These are phyloP conservation scores for Styela clava DNA, from an alignment of 23 tunicate genomes.

Conservation along the genomic window DNA sequence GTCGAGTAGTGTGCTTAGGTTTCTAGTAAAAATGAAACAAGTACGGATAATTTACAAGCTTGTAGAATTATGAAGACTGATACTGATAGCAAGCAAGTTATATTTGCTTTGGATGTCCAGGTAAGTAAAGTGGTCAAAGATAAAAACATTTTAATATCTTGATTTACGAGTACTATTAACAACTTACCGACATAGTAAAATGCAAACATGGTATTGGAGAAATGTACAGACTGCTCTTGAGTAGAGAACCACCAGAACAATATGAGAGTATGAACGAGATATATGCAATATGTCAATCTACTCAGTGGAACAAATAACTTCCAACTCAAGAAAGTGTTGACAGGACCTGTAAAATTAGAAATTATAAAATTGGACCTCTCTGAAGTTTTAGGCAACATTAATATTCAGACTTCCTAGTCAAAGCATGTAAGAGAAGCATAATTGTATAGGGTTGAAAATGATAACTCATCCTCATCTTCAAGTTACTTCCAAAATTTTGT, in stretches of 20 bases:
- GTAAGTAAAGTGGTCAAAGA: not conserved
- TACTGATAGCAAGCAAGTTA: not conserved
- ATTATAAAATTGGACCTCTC: not conserved
- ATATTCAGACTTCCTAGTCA: not conserved
- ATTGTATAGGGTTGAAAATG: no score
- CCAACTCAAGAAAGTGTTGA: slow-evolving; percentile 76
- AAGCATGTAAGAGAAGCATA: no score
- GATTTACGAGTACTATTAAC: not conserved
- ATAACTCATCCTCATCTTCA: no score
- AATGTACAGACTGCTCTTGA: slow-evolving; percentile 42
- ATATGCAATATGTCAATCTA: slow-evolving; percentile 64
- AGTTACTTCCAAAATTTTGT: no score
- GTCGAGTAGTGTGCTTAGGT: no score
- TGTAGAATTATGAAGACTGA: not conserved
- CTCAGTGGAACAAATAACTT: slow-evolving; percentile 74
- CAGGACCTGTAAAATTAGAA: slow-evolving; percentile 79
- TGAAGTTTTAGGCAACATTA: not conserved
- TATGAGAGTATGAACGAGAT: slow-evolving; percentile 74
- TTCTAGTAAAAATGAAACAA: no score
- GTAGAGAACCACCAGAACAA: slow-evolving; percentile 42
- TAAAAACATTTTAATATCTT: not conserved
- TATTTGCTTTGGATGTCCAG: not conserved
- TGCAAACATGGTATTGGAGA: slow-evolving; percentile 17
- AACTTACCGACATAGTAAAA: slow-evolving; percentile 6
- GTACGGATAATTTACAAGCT: no score